Percentiles rank a stretch among this genome's conserved stretches.
These are phyloP conservation scores for Drosophila testacea DNA, from an alignment of 2,888 invertebrate species.

Conservation along the genomic window DNA sequence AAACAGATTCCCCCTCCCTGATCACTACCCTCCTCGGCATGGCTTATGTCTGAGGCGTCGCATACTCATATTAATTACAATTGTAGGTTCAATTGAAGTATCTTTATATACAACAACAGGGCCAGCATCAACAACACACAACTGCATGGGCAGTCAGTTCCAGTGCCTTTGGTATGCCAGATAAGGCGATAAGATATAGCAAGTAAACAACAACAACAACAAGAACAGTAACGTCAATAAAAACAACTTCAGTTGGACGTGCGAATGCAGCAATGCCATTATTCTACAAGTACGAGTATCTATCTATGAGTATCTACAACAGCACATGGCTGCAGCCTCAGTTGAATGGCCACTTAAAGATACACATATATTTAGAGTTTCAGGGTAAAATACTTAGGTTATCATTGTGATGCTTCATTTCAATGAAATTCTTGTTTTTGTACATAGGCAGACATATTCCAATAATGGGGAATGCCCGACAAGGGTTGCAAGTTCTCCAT, in stretches of 20 bases:
- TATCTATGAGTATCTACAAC: constrained; percentile 29
- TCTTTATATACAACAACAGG: constrained; percentile 31
- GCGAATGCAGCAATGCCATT: constrained; percentile 46
- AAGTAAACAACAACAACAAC: constrained; percentile 23
- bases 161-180: constrained; percentile 61
- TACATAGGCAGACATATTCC: constrained; percentile 21
- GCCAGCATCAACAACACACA: constrained; percentile 36
- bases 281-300: constrained; percentile 13
- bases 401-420: constrained; percentile 16
- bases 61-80: constrained; percentile 71
- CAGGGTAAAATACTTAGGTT: constrained; percentile 8
- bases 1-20: too few relatives aligned
- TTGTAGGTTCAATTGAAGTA: constrained; percentile 68
- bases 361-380: constrained; percentile 16
- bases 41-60: constrained; percentile 19
- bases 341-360: constrained; percentile 51
- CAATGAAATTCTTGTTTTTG: constrained; percentile 30
- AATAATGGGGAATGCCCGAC: constrained; percentile 19
- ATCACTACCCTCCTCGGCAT: not conserved
- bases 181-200: constrained; percentile 62
- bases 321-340: constrained; percentile 39
- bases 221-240: constrained; percentile 20
- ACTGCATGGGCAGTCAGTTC: constrained; percentile 45
- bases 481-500: constrained; percentile 24
- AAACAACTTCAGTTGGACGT: constrained; percentile 30